Evolutionary conservation across 2,888 invertebrate species (phyloP).

Genomic region (Aspidiotus destructor): DNA sequence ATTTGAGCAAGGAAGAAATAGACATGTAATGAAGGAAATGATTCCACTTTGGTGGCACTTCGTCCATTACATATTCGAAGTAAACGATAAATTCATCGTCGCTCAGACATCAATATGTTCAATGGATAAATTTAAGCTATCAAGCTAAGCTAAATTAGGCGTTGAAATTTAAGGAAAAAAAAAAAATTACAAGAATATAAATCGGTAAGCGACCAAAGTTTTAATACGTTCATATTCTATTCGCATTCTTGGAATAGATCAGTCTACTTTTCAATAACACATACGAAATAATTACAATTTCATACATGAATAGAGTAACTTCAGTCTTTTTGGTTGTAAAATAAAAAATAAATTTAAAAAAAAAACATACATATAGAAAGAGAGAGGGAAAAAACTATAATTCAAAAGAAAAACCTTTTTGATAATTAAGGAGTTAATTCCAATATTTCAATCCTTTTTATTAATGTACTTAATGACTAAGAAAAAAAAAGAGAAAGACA

Average conservation of each 20-base stretch:
- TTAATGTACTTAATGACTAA: neutral
- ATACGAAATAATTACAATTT: neutral
- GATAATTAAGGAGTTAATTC: too few relatives aligned
- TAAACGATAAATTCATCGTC: too few relatives aligned
- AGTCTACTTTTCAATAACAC: neutral
- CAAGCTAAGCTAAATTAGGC: too few relatives aligned
- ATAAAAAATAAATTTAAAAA: conserved; percentile 4
- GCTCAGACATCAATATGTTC: too few relatives aligned
- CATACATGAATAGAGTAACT: conserved; percentile 12
- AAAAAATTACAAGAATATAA: conserved; percentile 1
- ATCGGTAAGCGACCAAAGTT: neutral
- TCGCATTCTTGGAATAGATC: neutral
- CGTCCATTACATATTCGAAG: too few relatives aligned
- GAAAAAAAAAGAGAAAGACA: neutral
- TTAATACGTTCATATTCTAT: conserved; percentile 3
- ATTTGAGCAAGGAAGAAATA: too few relatives aligned
- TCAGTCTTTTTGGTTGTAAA: conserved; percentile 4
- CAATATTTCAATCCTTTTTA: too few relatives aligned
- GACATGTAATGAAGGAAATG: too few relatives aligned
- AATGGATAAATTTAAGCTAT: too few relatives aligned
- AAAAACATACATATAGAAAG: neutral
- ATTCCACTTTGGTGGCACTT: too few relatives aligned
- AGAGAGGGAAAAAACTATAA: too few relatives aligned
- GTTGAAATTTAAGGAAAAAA: neutral
- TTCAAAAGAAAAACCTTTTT: too few relatives aligned